Evolutionary conservation across 1,140 invertebrate genomes (phyloP).

Genomic region (Cherax destructor): DNA sequence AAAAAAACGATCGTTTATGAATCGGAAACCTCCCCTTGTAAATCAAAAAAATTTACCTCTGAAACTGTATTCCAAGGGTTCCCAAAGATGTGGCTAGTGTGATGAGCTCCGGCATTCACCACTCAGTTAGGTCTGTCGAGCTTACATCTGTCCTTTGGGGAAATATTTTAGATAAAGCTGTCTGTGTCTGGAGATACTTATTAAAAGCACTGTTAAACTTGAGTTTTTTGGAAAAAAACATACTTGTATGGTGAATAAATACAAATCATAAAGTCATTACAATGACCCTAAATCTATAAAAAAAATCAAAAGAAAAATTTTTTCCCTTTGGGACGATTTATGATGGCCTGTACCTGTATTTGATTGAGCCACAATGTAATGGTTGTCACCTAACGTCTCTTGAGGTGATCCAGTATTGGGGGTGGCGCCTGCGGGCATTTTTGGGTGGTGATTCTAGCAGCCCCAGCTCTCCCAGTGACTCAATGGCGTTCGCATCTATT

Average conservation of each 20-base stretch:
- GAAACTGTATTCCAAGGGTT: slow-evolving; percentile 16
- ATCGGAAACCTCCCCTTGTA: not conserved
- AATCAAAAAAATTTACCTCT: not conserved
- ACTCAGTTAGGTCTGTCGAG: not conserved
- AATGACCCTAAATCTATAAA: not conserved
- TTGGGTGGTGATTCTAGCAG: not conserved
- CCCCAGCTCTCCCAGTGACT: slow-evolving; percentile 6
- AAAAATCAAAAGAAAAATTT: no score
- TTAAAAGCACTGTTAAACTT: not conserved
- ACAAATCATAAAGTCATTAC: no score
- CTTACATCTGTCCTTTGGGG: not conserved
- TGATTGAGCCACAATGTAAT: slow-evolving; percentile 25
- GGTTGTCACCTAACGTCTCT: not conserved
- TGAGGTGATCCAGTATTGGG: slow-evolving; percentile 5
- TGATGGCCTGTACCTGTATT: slow-evolving; percentile 6
- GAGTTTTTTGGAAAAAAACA: not conserved
- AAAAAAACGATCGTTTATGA: not conserved
- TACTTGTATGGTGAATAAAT: not conserved
- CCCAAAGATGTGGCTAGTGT: not conserved
- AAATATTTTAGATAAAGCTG: no score
- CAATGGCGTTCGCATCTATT: not conserved
- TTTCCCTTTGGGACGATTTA: not conserved
- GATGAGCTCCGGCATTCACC: slow-evolving; percentile 4
- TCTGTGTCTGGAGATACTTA: no score
- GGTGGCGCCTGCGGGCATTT: not conserved